A percentile compares a stretch with the other conserved stretches of the same genome.
Evolutionary conservation across 2,797 vertebrate species (phyloP).

Genomic region (Apodemus agrarius): DNA sequence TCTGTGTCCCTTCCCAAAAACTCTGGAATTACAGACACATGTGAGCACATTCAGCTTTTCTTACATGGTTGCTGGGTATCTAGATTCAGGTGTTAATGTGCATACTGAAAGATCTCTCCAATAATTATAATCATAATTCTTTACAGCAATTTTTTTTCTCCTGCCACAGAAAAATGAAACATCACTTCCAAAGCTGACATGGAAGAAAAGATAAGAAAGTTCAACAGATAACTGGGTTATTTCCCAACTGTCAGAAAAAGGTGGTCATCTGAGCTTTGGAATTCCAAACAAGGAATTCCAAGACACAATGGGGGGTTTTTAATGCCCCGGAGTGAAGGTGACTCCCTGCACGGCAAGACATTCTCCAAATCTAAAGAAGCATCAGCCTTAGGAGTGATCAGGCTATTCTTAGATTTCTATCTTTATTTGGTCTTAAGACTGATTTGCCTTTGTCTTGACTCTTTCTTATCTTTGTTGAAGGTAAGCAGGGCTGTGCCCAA

Average conservation of each 20-base stretch:
- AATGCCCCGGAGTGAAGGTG: neutral
- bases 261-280: neutral
- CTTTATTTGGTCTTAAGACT: neutral
- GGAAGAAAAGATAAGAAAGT: neutral
- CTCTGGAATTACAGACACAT: neutral
- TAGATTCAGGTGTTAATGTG: neutral
- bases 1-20: neutral
- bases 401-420: neutral
- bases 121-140: neutral
- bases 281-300: constrained; percentile 19
- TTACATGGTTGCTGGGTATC: neutral
- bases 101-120: neutral
- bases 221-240: neutral
- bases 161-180: neutral
- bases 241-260: neutral
- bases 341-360: neutral
- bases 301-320: neutral
- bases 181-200: constrained; percentile 22
- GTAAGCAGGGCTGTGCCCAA: neutral
- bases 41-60: too few relatives aligned
- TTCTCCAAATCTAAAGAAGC: neutral
- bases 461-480: constrained; percentile 16
- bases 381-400: neutral
- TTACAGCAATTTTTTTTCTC: neutral
- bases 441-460: neutral